Evolutionary conservation across 1,140 invertebrate species (phyloP).

Genomic region (Glomeris maerens): DNA sequence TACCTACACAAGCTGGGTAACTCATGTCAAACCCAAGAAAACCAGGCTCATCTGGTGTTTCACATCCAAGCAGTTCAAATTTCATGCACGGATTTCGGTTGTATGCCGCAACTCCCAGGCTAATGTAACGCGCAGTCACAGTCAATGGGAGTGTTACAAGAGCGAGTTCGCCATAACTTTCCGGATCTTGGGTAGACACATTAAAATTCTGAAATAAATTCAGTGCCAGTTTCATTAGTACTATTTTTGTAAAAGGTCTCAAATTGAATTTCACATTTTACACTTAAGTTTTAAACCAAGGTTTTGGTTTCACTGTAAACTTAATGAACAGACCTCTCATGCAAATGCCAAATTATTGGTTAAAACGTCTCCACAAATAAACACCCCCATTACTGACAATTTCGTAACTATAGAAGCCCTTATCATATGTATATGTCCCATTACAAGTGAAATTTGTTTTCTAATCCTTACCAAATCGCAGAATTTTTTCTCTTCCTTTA

Average conservation of each 20-base stretch:
- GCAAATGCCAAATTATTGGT: too few relatives aligned
- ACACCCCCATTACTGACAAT: too few relatives aligned
- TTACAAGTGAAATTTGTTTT: too few relatives aligned
- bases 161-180: constrained; percentile 85
- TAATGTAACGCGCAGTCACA: constrained; percentile 81
- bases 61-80: constrained; percentile 91
- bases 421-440: too few relatives aligned
- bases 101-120: constrained; percentile 82
- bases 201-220: constrained; percentile 62
- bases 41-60: constrained; percentile 51
- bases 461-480: too few relatives aligned
- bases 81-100: constrained; percentile 93
- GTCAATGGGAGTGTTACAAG: constrained; percentile 90
- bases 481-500: too few relatives aligned
- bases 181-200: constrained; percentile 77
- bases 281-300: not conserved
- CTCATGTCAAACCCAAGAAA: constrained; percentile 85
- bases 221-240: too few relatives aligned
- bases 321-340: too few relatives aligned
- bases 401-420: too few relatives aligned
- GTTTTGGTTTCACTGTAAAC: not conserved
- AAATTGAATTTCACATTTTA: not conserved
- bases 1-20: constrained; percentile 78
- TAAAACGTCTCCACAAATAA: too few relatives aligned
- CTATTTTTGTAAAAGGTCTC: not conserved